phyloP scores from a whole-genome alignment of 2,113 vertebrate genomes.

The Alectura lathami region DNA sequence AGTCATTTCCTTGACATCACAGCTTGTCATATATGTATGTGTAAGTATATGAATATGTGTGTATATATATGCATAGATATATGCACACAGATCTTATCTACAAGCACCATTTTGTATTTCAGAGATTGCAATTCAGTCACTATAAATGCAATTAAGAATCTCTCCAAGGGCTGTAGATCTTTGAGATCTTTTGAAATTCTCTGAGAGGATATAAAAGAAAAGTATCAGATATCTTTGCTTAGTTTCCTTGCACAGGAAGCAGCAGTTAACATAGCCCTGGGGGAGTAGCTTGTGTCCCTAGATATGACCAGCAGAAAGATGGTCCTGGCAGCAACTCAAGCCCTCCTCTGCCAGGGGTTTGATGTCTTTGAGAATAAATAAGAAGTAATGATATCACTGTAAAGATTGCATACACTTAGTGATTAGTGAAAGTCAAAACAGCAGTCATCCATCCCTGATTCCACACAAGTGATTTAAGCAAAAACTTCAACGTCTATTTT shows the following conservation, averaged over 20 bases:
- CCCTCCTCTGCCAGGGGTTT: not conserved
- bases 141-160: not conserved
- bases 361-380: not conserved
- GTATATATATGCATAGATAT: not conserved
- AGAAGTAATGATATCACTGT: not conserved
- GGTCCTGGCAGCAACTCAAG: not conserved
- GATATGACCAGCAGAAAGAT: not conserved
- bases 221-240: not conserved
- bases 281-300: not conserved
- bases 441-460: not conserved
- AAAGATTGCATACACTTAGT: not conserved
- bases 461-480: not conserved
- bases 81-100: not conserved
- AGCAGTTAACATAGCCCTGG: not conserved
- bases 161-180: not conserved
- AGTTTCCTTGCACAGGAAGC: not conserved
- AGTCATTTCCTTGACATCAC: not conserved
- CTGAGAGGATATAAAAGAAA: not conserved
- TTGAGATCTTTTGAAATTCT: not conserved
- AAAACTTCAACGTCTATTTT: not conserved
- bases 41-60: not conserved
- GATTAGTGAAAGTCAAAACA: not conserved
- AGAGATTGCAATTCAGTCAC: not conserved
- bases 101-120: not conserved
- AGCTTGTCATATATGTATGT: accelerated